Conservation (phyloP, 1,140 invertebrate species). For the Arctopsyche grandis region DNA sequence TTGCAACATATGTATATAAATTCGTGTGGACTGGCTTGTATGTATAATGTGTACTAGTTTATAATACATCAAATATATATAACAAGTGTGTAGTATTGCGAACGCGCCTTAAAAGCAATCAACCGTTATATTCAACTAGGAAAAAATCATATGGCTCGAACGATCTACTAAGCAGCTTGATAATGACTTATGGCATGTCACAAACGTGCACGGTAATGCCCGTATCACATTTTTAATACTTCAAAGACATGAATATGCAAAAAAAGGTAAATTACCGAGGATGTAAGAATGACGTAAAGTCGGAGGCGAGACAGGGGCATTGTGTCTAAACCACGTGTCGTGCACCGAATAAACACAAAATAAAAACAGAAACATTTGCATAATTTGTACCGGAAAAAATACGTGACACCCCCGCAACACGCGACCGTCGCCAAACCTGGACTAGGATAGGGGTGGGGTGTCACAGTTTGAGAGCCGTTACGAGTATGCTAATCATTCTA, state of each 20-base stretch:
- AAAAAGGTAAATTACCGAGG: slow-evolving; percentile 29
- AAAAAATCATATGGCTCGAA: too few species aligned
- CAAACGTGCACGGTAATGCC: not conserved
- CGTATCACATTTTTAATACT: slow-evolving; percentile 12
- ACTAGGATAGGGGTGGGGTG: not conserved
- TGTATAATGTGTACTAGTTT: too few species aligned
- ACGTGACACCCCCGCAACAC: not conserved
- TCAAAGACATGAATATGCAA: slow-evolving; percentile 29
- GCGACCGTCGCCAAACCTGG: not conserved
- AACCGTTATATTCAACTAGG: too few species aligned
- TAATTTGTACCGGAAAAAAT: slow-evolving; percentile 18
- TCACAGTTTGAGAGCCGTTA: slow-evolving; percentile 17
- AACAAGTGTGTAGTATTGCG: too few species aligned
- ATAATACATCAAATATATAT: too few species aligned
- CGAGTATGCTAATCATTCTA: slow-evolving; percentile 22
- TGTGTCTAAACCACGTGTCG: slow-evolving; percentile 20
- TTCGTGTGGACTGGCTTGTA: too few species aligned
- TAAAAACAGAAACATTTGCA: slow-evolving; percentile 35
- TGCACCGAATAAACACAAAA: not conserved
- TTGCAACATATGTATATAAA: too few species aligned
- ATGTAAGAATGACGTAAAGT: not conserved
- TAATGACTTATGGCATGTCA: slow-evolving; percentile 12
- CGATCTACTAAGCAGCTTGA: not conserved
- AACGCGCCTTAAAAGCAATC: too few species aligned
- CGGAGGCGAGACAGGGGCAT: not conserved